Percentiles rank a stretch among this genome's conserved stretches.
Evolutionary conservation across 2,888 invertebrate species (phyloP).

Genomic region (Rotaria sp.): DNA sequence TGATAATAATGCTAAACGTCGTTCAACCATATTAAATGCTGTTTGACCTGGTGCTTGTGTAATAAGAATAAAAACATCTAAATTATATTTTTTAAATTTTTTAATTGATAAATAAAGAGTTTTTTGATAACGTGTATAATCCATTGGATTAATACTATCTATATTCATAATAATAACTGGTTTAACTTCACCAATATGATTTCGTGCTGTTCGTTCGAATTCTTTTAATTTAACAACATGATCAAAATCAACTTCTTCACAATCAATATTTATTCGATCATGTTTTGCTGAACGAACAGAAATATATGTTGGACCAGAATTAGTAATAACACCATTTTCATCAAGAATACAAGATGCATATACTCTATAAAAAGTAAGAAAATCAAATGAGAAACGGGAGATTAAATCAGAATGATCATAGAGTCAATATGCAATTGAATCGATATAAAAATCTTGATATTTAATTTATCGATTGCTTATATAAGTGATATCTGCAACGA

Average conservation of each 20-base stretch:
- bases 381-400: no score
- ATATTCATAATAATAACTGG: slow-evolving; percentile 44
- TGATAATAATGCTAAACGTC: slow-evolving; percentile 3
- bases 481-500: no score
- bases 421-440: no score
- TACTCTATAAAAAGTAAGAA: not conserved
- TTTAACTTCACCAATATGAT: slow-evolving; percentile 23
- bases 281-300: slow-evolving; percentile 5
- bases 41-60: slow-evolving; percentile 45
- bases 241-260: not conserved
- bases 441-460: no score
- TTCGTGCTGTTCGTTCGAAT: not conserved
- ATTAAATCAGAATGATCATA: no score
- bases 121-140: slow-evolving; percentile 44
- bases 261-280: not conserved
- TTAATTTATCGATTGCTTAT: no score
- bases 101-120: slow-evolving; percentile 41
- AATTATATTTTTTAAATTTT: slow-evolving; percentile 42
- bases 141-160: slow-evolving; percentile 45
- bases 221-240: not conserved
- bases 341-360: not conserved
- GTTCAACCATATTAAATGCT: not conserved
- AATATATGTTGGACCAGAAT: slow-evolving; percentile 6
- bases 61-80: slow-evolving; percentile 41
- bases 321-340: not conserved